Evolutionary conservation across 64 coral and sea anemone species (phyloP).

Genomic region (Catalaphyllia jardinei): DNA sequence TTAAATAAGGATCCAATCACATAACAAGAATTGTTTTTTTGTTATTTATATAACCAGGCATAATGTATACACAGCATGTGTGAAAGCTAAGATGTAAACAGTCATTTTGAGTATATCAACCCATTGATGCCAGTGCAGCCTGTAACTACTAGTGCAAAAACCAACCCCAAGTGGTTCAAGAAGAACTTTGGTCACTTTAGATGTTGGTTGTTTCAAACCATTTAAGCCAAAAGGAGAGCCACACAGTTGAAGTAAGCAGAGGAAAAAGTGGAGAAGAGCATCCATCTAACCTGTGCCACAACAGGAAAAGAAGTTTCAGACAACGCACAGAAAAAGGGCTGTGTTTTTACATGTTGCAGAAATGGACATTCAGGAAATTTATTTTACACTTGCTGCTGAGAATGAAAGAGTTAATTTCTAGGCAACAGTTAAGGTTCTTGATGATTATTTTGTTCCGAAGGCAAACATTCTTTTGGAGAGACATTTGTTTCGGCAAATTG

Average conservation of each 20-base stretch:
- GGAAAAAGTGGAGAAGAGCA: neutral
- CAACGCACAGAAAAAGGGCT: too few species aligned
- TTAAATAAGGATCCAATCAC: too few species aligned
- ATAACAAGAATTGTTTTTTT: too few species aligned
- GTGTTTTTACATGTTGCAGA: too few species aligned
- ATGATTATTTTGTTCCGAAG: conserved; percentile 38
- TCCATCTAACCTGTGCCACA: neutral
- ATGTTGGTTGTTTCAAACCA: neutral
- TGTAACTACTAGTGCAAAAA: too few species aligned
- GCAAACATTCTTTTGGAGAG: conserved; percentile 45
- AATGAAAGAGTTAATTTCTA: neutral
- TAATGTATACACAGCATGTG: too few species aligned
- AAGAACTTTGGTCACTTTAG: conserved; percentile 9
- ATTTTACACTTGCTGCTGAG: neutral
- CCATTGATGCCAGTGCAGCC: too few species aligned
- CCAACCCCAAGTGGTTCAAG: neutral
- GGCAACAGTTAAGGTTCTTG: conserved; percentile 19
- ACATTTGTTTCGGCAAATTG: conserved; percentile 47
- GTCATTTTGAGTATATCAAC: too few species aligned
- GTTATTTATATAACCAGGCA: too few species aligned
- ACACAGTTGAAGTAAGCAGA: neutral
- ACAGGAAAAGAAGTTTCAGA: neutral
- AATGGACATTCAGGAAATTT: conserved; percentile 10
- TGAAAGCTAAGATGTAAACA: too few species aligned
- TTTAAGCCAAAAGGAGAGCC: conserved; percentile 3